Evolutionary conservation across 2,113 vertebrate species (phyloP), one percentile per base, ranked within the genome.

Genomic region (Eptesicus fuscus): DNA sequence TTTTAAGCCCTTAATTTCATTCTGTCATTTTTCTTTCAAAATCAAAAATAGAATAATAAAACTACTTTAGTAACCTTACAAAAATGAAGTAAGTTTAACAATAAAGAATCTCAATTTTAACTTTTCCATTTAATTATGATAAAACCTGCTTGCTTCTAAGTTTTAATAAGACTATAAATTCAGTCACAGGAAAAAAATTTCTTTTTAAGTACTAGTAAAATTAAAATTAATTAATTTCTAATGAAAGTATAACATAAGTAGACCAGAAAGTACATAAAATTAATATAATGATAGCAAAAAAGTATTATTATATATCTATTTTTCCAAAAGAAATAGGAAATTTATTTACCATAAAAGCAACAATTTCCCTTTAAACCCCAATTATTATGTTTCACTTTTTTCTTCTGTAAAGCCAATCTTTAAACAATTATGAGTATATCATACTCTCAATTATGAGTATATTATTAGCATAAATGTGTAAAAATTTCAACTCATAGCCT

Each of bases 181-280:
- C 42, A 71, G 11, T 25, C 67, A 96, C 4, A 90, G 78, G 56
- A 40, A 70, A 35, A 61, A 71, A 61, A 7, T n/a, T 5, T 16
- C 18, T 70, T 92, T 85, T 32, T 63, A 94, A 86, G 13, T 93
- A 91, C 25, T 37, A 89, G 82, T 97, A 92, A 94, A 95, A 76
- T 88, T 56, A 51, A 44, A 85, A 80, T 77, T 71, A 92, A 86
- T 86, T 82, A 83, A 90, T 56, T 94, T 79, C 25, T 91, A 53
- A 82, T 82, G 53, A 65, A 95, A 90, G 89, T 74, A 70, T 42
- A 71, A 47, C 30, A 80, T 32, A 82, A 82, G 22, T 90, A 84
- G 49, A 84, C 9, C 35, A 91, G 77, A 56, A 89, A 70, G 7
- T 71, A 61, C 32, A 28, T 30, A 18, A 44, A 93, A 93, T 85